Conservation (phyloP, 2,888 invertebrate genomes). For the Melolontha melolontha region DNA sequence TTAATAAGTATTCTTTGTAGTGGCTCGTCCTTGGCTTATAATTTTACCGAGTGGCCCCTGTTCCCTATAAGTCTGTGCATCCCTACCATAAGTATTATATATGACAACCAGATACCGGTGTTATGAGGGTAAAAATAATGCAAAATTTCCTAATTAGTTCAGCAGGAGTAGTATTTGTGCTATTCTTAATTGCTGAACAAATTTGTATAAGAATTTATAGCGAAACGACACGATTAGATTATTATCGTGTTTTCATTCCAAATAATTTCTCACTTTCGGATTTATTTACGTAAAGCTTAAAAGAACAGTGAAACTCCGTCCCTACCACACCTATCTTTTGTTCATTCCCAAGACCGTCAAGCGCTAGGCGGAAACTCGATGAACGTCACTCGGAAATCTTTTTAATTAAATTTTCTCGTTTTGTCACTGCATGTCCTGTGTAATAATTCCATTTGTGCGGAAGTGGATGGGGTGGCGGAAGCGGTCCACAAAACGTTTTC, state of each 20-base stretch:
- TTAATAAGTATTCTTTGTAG: too few relatives aligned
- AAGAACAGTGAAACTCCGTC: conserved; percentile 3
- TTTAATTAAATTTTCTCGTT: conserved; percentile 39
- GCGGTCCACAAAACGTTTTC: conserved; percentile 36
- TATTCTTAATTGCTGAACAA: too few relatives aligned
- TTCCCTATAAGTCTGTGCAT: too few relatives aligned
- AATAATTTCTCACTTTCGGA: conserved; percentile 24
- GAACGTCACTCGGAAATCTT: conserved; percentile 32
- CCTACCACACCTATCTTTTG: conserved; percentile 2
- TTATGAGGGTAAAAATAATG: too few relatives aligned
- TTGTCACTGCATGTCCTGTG: conserved; percentile 35
- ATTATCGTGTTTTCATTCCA: conserved; percentile 32
- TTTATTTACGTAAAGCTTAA: conserved; percentile 34
- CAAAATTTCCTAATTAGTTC: too few relatives aligned
- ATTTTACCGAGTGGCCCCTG: too few relatives aligned
- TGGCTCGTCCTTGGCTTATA: too few relatives aligned
- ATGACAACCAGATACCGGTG: too few relatives aligned
- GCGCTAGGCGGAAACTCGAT: conserved; percentile 18
- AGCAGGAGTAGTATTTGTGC: too few relatives aligned
- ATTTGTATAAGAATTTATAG: too few relatives aligned
- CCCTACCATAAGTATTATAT: too few relatives aligned
- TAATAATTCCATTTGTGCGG: conserved; percentile 36
- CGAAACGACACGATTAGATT: conserved; percentile 6
- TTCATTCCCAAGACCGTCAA: background rate
- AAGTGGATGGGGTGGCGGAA: conserved; percentile 23